Conservation (phyloP, 2,113 vertebrate genomes). For the Gymnogyps californianus region DNA sequence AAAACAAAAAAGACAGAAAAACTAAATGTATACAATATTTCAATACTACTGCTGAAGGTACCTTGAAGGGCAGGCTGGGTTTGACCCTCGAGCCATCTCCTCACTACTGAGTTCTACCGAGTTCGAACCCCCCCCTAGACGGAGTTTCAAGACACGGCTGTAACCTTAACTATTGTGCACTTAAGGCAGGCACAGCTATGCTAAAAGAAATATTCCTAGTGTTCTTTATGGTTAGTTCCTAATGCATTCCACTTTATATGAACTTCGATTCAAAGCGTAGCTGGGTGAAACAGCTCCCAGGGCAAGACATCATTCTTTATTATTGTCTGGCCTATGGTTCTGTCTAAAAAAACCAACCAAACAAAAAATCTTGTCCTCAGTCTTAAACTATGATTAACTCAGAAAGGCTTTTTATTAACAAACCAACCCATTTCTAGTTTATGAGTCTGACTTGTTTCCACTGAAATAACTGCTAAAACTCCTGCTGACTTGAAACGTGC, state of each 20-base stretch:
- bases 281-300: neutral
- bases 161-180: neutral
- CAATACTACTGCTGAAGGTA: neutral
- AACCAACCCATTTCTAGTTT: neutral
- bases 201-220: neutral
- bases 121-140: neutral
- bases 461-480: neutral
- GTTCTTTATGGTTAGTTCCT: neutral
- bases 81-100: neutral
- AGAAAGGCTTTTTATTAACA: neutral
- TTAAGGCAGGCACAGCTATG: neutral
- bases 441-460: neutral
- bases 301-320: neutral
- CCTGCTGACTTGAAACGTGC: rapidly evolving
- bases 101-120: neutral
- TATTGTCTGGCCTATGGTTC: neutral
- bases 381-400: neutral
- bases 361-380: neutral
- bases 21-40: neutral
- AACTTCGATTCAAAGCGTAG: neutral
- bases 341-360: neutral
- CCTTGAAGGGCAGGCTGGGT: neutral
- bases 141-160: neutral
- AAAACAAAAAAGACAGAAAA: neutral
- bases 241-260: neutral